These are phyloP conservation scores for Phocoena phocoena DNA, from an alignment of 2,113 vertebrate genomes.

Conservation along the genomic window DNA sequence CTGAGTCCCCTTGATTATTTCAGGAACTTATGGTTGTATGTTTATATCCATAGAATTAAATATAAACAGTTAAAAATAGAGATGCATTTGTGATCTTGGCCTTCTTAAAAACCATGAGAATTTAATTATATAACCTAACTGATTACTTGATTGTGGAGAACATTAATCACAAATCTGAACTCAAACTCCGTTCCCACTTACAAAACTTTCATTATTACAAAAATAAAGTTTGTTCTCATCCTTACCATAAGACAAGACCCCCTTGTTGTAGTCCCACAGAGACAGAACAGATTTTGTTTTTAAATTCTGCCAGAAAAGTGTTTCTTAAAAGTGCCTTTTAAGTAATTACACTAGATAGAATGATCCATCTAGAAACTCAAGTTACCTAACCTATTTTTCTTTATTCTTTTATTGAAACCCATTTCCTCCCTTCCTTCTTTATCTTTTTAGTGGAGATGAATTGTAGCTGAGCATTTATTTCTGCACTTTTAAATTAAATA, in stretches of 20 bases:
- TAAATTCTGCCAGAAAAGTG: background rate
- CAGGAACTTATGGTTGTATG: background rate
- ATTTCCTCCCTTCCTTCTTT: background rate
- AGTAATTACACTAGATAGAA: background rate
- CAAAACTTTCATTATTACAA: background rate
- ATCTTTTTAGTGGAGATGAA: background rate
- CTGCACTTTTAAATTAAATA: background rate
- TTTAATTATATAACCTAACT: background rate
- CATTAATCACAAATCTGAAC: background rate
- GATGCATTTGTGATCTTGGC: background rate
- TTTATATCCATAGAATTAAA: background rate
- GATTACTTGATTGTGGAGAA: background rate
- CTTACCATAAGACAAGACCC: background rate
- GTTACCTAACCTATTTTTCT: background rate
- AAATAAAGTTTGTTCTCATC: background rate
- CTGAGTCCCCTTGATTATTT: background rate
- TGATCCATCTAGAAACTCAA: constrained; percentile 12
- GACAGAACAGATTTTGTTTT: constrained; percentile 23
- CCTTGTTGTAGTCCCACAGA: background rate
- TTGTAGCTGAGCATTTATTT: background rate
- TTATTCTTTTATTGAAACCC: constrained; percentile 13
- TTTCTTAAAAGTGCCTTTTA: background rate
- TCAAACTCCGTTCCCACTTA: background rate
- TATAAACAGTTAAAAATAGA: background rate
- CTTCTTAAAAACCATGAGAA: background rate